Conservation (phyloP, 2,888 invertebrate species). For the Peribatodes rhomboidaria region DNA sequence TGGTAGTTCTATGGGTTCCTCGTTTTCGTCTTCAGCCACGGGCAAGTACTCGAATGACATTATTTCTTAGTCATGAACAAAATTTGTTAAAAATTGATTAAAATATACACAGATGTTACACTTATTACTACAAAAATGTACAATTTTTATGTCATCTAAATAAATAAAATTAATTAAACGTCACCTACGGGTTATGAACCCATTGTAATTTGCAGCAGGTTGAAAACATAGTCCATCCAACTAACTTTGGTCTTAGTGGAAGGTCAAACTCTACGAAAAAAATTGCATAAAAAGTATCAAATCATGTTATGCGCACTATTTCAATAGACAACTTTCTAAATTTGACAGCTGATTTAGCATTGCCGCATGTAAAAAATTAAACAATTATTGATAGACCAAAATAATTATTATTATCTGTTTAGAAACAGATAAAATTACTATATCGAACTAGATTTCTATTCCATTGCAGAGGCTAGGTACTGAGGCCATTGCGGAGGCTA, state of each 20-base stretch:
- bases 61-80: conserved; percentile 84
- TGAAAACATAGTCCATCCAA: conserved; percentile 78
- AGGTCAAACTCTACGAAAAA: conserved; percentile 55
- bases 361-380: conserved; percentile 49
- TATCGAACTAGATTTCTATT: no score
- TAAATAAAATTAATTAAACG: conserved; percentile 84
- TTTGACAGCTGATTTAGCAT: conserved; percentile 65
- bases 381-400: neutral
- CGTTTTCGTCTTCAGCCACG: conserved; percentile 98
- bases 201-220: conserved; percentile 83
- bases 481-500: no score
- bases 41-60: conserved; percentile 91
- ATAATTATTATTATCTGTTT: no score
- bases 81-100: conserved; percentile 72
- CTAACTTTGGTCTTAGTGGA: conserved; percentile 63
- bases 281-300: conserved; percentile 65
- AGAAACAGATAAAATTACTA: no score
- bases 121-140: conserved; percentile 83
- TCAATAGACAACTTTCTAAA: conserved; percentile 81
- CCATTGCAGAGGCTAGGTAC: no score
- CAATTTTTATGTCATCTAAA: conserved; percentile 80
- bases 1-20: conserved; percentile 98
- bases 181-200: conserved; percentile 85
- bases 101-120: conserved; percentile 79
- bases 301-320: conserved; percentile 58